Evolutionary conservation across 2,113 vertebrate genomes (phyloP).

Genomic region (Phylloscopus trochilus): DNA sequence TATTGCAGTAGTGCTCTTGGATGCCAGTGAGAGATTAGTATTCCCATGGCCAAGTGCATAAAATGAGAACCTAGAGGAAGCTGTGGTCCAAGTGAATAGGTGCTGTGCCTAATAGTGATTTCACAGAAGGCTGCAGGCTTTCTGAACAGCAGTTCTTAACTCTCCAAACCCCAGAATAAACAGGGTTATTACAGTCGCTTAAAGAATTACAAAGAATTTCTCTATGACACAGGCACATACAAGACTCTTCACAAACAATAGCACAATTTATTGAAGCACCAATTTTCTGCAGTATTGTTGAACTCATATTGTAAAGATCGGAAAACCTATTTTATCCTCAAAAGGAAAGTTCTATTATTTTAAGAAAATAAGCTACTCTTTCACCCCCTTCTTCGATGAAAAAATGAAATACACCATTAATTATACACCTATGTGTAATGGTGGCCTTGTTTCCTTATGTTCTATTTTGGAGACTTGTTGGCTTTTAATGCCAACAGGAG

Average conservation of each 20-base stretch:
- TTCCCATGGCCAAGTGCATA: neutral
- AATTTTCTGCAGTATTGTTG: neutral
- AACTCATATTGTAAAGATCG: neutral
- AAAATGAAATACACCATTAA: neutral
- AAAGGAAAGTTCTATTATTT: neutral
- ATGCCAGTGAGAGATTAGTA: neutral
- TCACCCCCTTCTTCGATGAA: neutral
- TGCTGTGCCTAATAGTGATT: neutral
- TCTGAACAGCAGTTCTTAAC: neutral
- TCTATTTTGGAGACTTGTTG: neutral
- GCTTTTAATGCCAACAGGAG: neutral
- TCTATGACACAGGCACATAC: neutral
- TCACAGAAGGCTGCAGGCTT: neutral
- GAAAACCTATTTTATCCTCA: neutral
- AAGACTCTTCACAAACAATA: neutral
- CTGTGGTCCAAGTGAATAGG: neutral
- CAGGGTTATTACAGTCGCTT: neutral
- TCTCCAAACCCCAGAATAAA: neutral
- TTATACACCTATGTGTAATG: fast-evolving
- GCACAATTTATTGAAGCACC: neutral
- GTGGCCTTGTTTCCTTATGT: neutral
- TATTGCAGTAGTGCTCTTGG: neutral
- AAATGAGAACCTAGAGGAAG: neutral
- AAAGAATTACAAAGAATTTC: neutral
- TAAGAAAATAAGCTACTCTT: neutral